Evolutionary conservation across 2,113 vertebrate genomes (phyloP).

Genomic region (Chamaetylas fuelleborni): DNA sequence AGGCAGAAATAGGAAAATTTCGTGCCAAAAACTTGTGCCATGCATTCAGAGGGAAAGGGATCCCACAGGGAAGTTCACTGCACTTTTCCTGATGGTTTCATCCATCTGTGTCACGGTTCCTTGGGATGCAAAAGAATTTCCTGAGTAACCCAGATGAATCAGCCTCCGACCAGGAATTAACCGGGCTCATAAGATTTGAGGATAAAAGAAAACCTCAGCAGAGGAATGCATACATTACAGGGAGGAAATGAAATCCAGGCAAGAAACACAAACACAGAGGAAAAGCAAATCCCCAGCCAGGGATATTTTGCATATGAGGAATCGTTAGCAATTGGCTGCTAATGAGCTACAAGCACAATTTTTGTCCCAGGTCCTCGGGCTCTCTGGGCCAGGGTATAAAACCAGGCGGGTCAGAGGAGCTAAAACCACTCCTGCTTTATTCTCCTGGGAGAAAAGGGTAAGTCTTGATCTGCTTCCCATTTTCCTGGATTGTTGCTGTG

Average conservation of each 20-base stretch:
- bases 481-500: neutral
- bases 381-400: constrained; percentile 23
- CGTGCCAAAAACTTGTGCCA: neutral
- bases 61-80: neutral
- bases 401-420: neutral
- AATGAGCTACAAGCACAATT: neutral
- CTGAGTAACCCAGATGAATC: neutral
- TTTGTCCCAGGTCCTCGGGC: neutral
- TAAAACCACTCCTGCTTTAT: neutral
- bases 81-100: neutral
- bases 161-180: neutral
- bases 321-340: neutral
- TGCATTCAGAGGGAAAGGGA: neutral
- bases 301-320: constrained; percentile 25
- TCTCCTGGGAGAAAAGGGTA: neutral
- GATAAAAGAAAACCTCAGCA: constrained; percentile 15
- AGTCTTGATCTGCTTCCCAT: neutral
- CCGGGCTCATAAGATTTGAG: neutral
- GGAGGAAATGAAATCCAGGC: neutral
- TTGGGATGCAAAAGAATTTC: neutral
- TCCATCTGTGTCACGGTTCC: neutral
- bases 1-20: neutral
- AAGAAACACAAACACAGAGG: neutral
- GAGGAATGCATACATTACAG: neutral
- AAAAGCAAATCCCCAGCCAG: neutral